Base-by-base conservation (phyloP, 2,113 vertebrate species). In the Nipponia nippon region DNA sequence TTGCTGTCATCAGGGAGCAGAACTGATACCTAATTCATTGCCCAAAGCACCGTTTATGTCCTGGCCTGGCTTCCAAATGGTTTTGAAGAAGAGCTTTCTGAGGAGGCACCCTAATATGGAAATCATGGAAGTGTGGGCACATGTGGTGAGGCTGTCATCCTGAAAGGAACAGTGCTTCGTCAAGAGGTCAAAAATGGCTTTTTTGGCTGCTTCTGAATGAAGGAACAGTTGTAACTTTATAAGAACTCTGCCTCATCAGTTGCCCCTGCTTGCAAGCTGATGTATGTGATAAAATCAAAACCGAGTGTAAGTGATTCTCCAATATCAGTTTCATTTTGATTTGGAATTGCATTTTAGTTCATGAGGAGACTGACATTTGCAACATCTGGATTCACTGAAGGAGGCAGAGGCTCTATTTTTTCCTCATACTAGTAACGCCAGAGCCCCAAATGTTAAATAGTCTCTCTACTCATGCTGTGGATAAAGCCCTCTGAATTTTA, bases 401-500 rank as follows among this genome's bases (percentile, higher is more conserved):
- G 21, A 89, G 42, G 30, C 34, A 77, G 79, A 83, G 29, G 10
- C 30, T 86, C 36, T 1, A 8, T 77, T 90, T 76, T 85, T 38
- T 16, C 11, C 27, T 79, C 26, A 11, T 36, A 13, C 29, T 52
- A 19, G 6, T 83, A 69, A 50, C 6, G 29, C 16, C 5, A 27
- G 77, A 56, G 16, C 40, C 53, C 34, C 26, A 80, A 17, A 34
- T 72, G 13, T 70, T 70, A 53, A 58, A 36, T 38, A 50, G 11
- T 52, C 16, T 62, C n/a, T 61, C 17, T 84, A 25, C 5, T 89
- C 4, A 8, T 44, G 47, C 81, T 65, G n/a, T 67, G 61, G 47
- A n/a, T 71, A 76, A 89, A 91, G 26, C 17, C 30, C 30, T 82
- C 52, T 72, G 78, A 79, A 90, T 90, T 87, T 76, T 82, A 55